These are phyloP conservation scores for Drosophila buzzatii DNA, from an alignment of 2,888 invertebrate species.

Conservation along the genomic window DNA sequence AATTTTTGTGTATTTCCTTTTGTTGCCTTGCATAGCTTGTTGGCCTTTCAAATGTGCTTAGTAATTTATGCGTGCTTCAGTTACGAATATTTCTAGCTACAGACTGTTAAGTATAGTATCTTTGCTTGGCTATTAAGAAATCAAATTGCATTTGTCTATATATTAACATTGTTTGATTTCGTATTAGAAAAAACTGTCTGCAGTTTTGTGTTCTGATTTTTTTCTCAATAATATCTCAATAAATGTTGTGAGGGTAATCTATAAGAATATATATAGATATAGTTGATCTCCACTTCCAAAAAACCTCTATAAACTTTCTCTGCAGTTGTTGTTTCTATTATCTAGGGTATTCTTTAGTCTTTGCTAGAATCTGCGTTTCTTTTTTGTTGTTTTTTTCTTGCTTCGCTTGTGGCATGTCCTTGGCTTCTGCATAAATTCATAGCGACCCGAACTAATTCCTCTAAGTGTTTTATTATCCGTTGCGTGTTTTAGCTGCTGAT, in stretches of 20 bases:
- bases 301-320: background rate
- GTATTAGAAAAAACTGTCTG: background rate
- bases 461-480: conserved; percentile 74
- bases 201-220: background rate
- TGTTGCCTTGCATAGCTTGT: conserved; percentile 28
- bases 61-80: conserved; percentile 40
- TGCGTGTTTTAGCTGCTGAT: conserved; percentile 38
- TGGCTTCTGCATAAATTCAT: conserved; percentile 42
- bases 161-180: background rate
- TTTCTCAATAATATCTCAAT: background rate
- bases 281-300: background rate
- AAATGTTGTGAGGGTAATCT: background rate
- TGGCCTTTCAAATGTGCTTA: conserved; percentile 35
- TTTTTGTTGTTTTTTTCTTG: background rate
- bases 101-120: background rate
- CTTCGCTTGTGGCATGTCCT: conserved; percentile 32
- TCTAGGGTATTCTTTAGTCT: conserved; percentile 10
- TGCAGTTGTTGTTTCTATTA: background rate
- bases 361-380: background rate
- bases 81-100: background rate
- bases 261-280: background rate
- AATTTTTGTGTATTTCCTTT: background rate
- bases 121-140: background rate
- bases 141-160: background rate
- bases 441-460: conserved; percentile 58